These are phyloP conservation scores for Macroglossus sobrinus DNA, from an alignment of 2,113 vertebrate species.

Conservation along the genomic window DNA sequence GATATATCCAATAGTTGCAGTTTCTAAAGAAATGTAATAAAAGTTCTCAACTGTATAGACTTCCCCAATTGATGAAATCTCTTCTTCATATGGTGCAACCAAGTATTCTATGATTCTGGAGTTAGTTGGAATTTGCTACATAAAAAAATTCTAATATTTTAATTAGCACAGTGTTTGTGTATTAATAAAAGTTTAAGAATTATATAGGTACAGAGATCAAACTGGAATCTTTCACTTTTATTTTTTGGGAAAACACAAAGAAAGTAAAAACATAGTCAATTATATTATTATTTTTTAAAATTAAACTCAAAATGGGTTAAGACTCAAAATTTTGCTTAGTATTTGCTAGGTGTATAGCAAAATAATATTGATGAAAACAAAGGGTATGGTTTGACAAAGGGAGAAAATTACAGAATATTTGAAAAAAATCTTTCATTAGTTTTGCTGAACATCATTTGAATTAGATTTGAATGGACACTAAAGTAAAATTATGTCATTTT, in stretches of 20 bases:
- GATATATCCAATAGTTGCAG: not conserved
- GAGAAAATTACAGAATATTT: constrained; percentile 17
- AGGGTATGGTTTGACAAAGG: not conserved
- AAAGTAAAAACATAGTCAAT: not conserved
- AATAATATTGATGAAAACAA: not conserved
- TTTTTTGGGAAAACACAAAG: not conserved
- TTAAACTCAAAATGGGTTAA: not conserved
- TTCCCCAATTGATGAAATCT: not conserved
- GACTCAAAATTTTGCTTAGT: not conserved
- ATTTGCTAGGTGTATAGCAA: not conserved
- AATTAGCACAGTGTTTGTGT: not conserved
- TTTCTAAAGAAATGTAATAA: not conserved
- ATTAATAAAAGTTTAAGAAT: not conserved
- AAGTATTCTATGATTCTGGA: not conserved
- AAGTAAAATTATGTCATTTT: not conserved
- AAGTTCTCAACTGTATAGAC: not conserved
- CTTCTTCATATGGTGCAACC: not conserved
- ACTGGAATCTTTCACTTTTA: not conserved
- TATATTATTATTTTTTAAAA: not conserved
- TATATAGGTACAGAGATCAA: not conserved
- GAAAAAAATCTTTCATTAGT: not conserved
- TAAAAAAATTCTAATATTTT: not conserved
- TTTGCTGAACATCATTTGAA: not conserved
- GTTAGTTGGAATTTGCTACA: not conserved
- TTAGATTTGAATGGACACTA: not conserved